Base-by-base conservation (phyloP, 2,888 invertebrate species). In the Erynnis tages region DNA sequence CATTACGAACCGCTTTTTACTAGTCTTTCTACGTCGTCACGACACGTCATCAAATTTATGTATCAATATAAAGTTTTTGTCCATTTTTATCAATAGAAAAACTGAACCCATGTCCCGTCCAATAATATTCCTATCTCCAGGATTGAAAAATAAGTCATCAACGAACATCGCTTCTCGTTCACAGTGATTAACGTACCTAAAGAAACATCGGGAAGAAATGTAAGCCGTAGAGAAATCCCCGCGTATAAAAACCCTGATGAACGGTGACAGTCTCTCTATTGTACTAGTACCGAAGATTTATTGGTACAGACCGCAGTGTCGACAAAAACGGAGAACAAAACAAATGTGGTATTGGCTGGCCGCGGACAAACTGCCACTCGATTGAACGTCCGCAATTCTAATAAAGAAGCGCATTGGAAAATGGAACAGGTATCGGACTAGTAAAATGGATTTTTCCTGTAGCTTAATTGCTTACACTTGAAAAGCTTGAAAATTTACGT, bases 311-410 rank as follows among this genome's bases (percentile, higher is more conserved):
- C 68, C 61, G 61, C 65, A 65, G 57, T 71, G 71, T 71, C 74
- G 71, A 29, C 71, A 78, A 73, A 67, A 66, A 70, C 70, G 67
- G 66, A 67, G 63, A 66, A 67, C 60, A 69, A 73, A 74, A 71
- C 69, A 68, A 69, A 71, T 64, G 63, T 55, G 63, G 62, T 68
- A 67, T 70, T 67, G 64, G 44, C 44, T 54, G 52, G 47, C 50
- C 43, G 52, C 45, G 38, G 63, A 73, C 71, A 73, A 71, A 76
- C 66, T 67, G 67, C 63, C 65, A 59, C 60, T 63, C 65, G 65
- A 65, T 70, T 61, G 66, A 61, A 66, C 65, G 17, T 61, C 59
- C 56, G 61, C 69, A 71, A 69, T 73, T 74, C 67, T 72, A 71
- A 76, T 72, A 73, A 66, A 71, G 66, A 66, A 69, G 59, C 60